A percentile compares a stretch with the other conserved stretches of the same genome.
These are phyloP conservation scores for Kryptolebias ocellatus DNA, from an alignment of 2,797 vertebrate genomes.

Conservation along the genomic window DNA sequence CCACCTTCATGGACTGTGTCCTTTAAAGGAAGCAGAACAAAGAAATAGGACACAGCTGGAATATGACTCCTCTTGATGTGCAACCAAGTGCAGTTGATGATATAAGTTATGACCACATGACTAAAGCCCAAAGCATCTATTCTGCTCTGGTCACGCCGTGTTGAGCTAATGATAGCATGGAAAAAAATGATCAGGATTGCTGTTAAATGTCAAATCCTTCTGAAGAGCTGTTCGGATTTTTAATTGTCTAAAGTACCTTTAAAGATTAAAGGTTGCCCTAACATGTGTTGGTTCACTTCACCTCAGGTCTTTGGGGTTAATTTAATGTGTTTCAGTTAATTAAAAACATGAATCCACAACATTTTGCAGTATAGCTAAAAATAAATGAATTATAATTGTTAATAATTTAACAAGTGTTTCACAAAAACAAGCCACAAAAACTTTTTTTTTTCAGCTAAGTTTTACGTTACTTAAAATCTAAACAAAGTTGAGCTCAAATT, in stretches of 20 bases:
- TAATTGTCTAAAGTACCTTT: neutral
- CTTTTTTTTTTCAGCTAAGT: too few species aligned
- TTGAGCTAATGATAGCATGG: neutral
- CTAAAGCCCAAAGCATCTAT: constrained; percentile 19
- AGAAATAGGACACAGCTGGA: constrained; percentile 29
- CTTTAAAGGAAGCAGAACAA: constrained; percentile 6
- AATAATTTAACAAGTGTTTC: too few species aligned
- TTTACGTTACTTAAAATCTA: too few species aligned
- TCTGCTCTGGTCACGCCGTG: constrained; percentile 6
- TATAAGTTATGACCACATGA: constrained; percentile 34
- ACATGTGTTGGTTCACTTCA: neutral
- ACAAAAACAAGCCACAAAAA: too few species aligned
- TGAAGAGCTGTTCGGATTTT: neutral
- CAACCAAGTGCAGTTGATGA: constrained; percentile 22
- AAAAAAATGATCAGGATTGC: neutral
- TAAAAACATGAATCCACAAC: too few species aligned
- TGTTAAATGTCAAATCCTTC: neutral
- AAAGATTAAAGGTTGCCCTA: neutral
- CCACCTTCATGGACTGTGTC: neutral
- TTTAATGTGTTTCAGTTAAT: too few species aligned
- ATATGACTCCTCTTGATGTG: constrained; percentile 24
- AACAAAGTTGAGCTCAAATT: too few species aligned
- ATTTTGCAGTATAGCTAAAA: too few species aligned
- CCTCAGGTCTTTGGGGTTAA: too few species aligned
- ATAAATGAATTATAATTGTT: too few species aligned